Base-by-base conservation (phyloP, 1,140 invertebrate genomes). In the Phthorimaea operculella region DNA sequence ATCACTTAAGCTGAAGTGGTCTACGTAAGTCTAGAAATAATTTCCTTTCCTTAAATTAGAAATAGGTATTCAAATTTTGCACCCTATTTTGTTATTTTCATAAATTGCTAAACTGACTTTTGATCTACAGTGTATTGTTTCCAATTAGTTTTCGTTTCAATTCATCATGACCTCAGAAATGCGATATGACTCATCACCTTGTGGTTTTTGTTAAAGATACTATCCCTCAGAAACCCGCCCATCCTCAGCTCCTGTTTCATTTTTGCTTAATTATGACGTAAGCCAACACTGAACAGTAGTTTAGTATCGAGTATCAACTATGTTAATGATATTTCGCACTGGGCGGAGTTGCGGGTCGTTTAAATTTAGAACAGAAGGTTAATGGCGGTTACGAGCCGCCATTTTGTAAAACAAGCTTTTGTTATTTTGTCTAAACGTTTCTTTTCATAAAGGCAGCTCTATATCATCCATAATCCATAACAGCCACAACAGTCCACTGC, bases 271-370 rank as follows among this genome's bases (percentile, higher is more conserved):
- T 73, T 68, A 73, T 69, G 58, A 63, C 59, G 73, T 66, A 70
- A 72, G 52, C n/a, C 54, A 62, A 74, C 57, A 67, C 64, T 49
- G 63, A 72, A 72, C 69, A 68, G 62, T 71, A 68, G 75, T 70
- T 64, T 54, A 33, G 63, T 57, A 54, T 77, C 69, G 53, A 52
- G 51, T 79, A 57, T 58, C 66, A 59, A 18, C 44, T 28, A 52
- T 49, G 53, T 64, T 72, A 70, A 74, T 66, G 62, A 54, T 64
- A 63, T 68, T 68, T 66, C 63, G 63, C 66, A 68, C 34, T 59
- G 69, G 74, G 74, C 69, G 69, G 55, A 45, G 34, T 42, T 51
- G 54, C 42, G 51, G 52, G 49, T 58, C 55, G 49, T 62, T 64
- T 60, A 59, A 61, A 65, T 64, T 65, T 63, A 60, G 60, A 59